These are phyloP conservation scores for Phymanthus crucifer DNA, from an alignment of 92 coral and sea anemone genomes.

Conservation along the genomic window DNA sequence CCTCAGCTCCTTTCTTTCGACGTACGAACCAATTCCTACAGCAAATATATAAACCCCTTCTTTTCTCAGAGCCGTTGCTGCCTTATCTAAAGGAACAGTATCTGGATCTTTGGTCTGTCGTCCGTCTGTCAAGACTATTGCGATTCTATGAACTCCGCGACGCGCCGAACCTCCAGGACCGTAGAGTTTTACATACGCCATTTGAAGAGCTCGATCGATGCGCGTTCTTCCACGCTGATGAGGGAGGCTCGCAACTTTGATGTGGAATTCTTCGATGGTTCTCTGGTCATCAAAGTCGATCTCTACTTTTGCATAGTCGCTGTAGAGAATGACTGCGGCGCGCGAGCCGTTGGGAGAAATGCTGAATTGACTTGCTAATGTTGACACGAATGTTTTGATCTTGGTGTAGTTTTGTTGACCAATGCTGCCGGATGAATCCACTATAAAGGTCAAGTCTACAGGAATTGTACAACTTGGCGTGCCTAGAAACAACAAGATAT, in stretches of 20 bases:
- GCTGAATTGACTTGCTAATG: slow-evolving; percentile 54
- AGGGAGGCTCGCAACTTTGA: slow-evolving; percentile 23
- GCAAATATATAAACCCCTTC: slow-evolving; percentile 54
- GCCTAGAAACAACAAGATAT: slow-evolving; percentile 7
- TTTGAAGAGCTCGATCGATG: slow-evolving; percentile 47
- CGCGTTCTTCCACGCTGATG: slow-evolving; percentile 38
- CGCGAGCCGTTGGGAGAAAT: slow-evolving; percentile 49
- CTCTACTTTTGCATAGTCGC: slow-evolving; percentile 57
- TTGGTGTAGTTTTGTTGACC: slow-evolving; percentile 43
- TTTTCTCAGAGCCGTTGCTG: slow-evolving; percentile 39
- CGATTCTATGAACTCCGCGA: slow-evolving; percentile 40
- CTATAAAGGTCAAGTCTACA: slow-evolving; percentile 54
- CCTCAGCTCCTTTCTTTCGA: slow-evolving; percentile 29
- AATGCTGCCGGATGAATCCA: slow-evolving; percentile 67
- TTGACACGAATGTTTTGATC: slow-evolving; percentile 60
- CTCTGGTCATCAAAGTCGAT: slow-evolving; percentile 45
- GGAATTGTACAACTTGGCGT: slow-evolving; percentile 47
- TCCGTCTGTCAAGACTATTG: slow-evolving; percentile 65
- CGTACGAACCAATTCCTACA: slow-evolving; percentile 58
- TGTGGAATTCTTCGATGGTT: slow-evolving; percentile 41
- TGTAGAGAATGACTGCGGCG: slow-evolving; percentile 67
- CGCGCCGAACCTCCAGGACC: slow-evolving; percentile 48
- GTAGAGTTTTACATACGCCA: slow-evolving; percentile 26
- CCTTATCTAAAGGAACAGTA: slow-evolving; percentile 37
- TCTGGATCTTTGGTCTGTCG: slow-evolving; percentile 39